These are phyloP conservation scores for Tupaia chinensis DNA, from an alignment of 2,113 vertebrate genomes.

Conservation along the genomic window DNA sequence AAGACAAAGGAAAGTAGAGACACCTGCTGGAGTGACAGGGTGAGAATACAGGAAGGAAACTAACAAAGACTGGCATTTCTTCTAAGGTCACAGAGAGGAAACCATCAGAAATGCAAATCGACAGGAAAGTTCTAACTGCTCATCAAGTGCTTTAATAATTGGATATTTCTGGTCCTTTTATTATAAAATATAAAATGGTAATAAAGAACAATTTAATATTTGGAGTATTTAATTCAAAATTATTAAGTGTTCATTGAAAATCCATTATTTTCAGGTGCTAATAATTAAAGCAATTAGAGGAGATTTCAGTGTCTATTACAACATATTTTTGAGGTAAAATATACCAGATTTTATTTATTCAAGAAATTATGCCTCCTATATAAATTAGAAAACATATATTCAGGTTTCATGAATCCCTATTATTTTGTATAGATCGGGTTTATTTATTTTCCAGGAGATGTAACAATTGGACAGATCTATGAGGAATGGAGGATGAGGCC, in stretches of 20 bases:
- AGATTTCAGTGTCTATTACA: slow-evolving; percentile 27
- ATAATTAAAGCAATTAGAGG: slow-evolving; percentile 68
- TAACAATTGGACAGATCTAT: slow-evolving; percentile 86
- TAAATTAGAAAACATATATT: slow-evolving; percentile 69
- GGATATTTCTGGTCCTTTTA: slow-evolving; percentile 29
- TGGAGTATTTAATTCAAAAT: slow-evolving; percentile 78
- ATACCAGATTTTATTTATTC: slow-evolving; percentile 51
- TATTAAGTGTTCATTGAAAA: slow-evolving; percentile 79
- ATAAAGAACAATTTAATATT: slow-evolving; percentile 76
- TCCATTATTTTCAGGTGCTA: slow-evolving; percentile 76
- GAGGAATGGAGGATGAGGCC: slow-evolving; percentile 81
- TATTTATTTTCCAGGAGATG: slow-evolving; percentile 81
- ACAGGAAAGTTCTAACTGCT: slow-evolving; percentile 5
- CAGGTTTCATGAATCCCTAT: slow-evolving; percentile 62
- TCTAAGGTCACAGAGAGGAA: slow-evolving; percentile 68
- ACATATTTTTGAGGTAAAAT: slow-evolving; percentile 27
- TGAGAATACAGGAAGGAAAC: slow-evolving; percentile 73
- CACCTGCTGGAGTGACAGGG: slow-evolving; percentile 80
- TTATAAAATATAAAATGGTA: slow-evolving; percentile 59
- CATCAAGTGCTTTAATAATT: slow-evolving; percentile 33
- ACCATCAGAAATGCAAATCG: neutral
- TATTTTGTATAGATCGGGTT: slow-evolving; percentile 70
- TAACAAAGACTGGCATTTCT: slow-evolving; percentile 71
- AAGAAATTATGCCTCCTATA: slow-evolving; percentile 49
- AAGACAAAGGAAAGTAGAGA: slow-evolving; percentile 80